Percentiles rank a stretch among this genome's conserved stretches.
phyloP scores from a whole-genome alignment of 2,888 invertebrate genomes.

The Ashinkailepas kermadecensis region DNA sequence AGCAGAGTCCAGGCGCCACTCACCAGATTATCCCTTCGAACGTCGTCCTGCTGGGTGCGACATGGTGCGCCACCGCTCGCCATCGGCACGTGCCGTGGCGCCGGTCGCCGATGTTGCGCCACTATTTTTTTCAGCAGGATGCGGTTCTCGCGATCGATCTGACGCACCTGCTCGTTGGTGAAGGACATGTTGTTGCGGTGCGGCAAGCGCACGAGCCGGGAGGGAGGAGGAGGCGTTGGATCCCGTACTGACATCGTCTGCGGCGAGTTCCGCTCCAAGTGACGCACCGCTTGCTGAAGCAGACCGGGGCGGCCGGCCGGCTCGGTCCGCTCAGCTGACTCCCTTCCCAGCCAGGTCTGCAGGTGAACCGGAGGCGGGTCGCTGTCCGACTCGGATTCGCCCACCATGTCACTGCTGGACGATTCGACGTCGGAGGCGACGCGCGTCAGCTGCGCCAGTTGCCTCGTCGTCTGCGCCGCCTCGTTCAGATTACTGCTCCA shows the following conservation, averaged over 20 bases:
- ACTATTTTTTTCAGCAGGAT: constrained; percentile 44
- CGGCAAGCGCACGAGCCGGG: background rate
- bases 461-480: background rate
- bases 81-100: background rate
- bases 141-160: constrained; percentile 46
- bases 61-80: background rate
- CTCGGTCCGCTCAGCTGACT: background rate
- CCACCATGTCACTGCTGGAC: background rate
- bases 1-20: background rate
- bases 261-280: background rate
- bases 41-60: background rate
- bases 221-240: background rate
- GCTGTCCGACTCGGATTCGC: background rate
- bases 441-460: background rate
- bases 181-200: constrained; percentile 44
- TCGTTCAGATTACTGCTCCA: background rate
- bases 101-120: constrained; percentile 29
- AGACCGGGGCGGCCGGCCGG: background rate
- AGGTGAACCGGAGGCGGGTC: background rate
- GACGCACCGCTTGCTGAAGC: background rate
- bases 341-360: background rate
- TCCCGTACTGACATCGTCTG: background rate
- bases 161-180: constrained; percentile 43
- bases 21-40: background rate
- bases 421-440: background rate